Base-by-base conservation (phyloP, 1,140 invertebrate species). In the Trichonephila clavipes region DNA sequence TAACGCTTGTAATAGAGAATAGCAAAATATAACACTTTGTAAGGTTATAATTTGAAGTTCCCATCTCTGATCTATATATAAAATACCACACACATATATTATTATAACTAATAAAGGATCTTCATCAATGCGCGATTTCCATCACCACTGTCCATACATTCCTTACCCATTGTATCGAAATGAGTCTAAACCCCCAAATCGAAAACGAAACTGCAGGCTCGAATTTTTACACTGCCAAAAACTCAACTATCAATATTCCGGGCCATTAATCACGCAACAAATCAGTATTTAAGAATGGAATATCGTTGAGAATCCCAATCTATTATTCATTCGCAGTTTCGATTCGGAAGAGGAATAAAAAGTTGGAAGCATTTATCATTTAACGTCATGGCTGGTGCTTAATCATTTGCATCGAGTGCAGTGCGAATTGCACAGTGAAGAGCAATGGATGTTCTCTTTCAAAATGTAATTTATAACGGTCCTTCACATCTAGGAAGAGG, bases 221-320 rank as follows among this genome's bases (percentile, higher is more conserved):
- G 10, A 12, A 12, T 19, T 69, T n/a, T 24, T 10, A 21, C 18
- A 14, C 24, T 3, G n/a, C 10, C n/a, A 14, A 69, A 24, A 69
- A 14, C 12, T 69, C n/a, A 69, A 69, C 66, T 69, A 69, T 69
- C 66, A 69, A 69, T 69, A 69, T 24, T 28, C 66, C 66, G 10
- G 8, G n/a, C n/a, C 66, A 69, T 69, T 69, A 69, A 77, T 77
- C 72, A 77, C 28, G 6, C 72, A 34, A 24, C 18, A 77, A 77
- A 77, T 77, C 72, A 77, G 72, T 77, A 34, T 77, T 77, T 77
- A 77, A 77, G 72, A 77, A 14, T 77, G 72, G 72, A 51, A 77
- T 77, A 77, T 77, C 72, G 28, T 16, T 64, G 62, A 21, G 7
- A 40, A 28, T 77, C 28, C 24, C 72, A 51, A 7, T 51, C 51